phyloP scores from a whole-genome alignment of 2,113 vertebrate genomes.

The Panurus biarmicus region DNA sequence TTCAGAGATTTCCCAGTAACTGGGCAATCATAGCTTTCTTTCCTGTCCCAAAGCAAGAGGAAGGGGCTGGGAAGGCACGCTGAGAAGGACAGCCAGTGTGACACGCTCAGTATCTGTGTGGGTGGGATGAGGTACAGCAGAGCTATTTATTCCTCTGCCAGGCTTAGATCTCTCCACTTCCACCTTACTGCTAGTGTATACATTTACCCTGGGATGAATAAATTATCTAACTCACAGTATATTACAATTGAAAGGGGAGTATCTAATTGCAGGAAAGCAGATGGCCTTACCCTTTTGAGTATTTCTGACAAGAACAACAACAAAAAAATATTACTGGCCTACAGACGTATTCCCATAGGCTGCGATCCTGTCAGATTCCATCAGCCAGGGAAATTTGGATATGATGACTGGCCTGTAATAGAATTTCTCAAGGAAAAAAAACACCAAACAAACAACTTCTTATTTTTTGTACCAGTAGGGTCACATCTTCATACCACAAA shows the following conservation, averaged over 20 bases:
- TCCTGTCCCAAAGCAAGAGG: not conserved
- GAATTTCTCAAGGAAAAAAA: slow-evolving; percentile 22
- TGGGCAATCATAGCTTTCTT: not conserved
- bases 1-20: not conserved
- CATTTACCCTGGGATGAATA: slow-evolving; percentile 42
- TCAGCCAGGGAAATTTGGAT: slow-evolving; percentile 21
- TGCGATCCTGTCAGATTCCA: not conserved
- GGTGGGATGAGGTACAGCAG: not conserved
- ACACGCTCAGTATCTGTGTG: not conserved
- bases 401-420: not conserved
- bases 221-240: slow-evolving; percentile 25
- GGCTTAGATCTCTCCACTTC: not conserved
- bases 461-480: not conserved
- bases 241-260: slow-evolving; percentile 49
- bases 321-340: slow-evolving; percentile 16
- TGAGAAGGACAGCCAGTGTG: not conserved
- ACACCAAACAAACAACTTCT: not conserved
- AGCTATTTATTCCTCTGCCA: slow-evolving; percentile 40
- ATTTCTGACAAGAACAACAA: slow-evolving; percentile 53
- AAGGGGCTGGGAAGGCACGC: accelerated
- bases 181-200: not conserved
- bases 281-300: slow-evolving; percentile 45
- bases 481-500: not conserved
- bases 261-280: slow-evolving; percentile 57
- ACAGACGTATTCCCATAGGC: slow-evolving; percentile 19